Percentiles rank a stretch among this genome's conserved stretches.
phyloP scores from a whole-genome alignment of 2,797 vertebrate species.

The Limosa lapponica region DNA sequence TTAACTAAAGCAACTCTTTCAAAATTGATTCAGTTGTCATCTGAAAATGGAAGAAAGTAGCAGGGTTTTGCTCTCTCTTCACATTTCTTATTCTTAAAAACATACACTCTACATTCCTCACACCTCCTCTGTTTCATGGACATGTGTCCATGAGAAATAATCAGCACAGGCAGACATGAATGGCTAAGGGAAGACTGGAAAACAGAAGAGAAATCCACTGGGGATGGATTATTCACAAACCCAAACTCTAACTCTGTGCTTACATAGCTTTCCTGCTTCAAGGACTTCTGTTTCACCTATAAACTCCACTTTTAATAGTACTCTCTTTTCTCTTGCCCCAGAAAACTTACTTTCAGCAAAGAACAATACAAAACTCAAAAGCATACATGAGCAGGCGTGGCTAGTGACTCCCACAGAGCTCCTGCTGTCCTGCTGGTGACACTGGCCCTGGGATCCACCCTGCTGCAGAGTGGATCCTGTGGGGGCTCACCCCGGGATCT shows the following conservation, averaged over 20 bases:
- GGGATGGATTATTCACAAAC: neutral
- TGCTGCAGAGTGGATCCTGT: neutral
- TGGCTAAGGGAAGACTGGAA: neutral
- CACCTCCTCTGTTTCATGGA: neutral
- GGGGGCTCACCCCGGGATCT: no score
- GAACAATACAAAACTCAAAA: neutral
- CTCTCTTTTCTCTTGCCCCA: neutral
- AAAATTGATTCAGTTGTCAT: neutral
- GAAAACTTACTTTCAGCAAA: neutral
- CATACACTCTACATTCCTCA: fast-evolving
- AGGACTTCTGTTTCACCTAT: neutral
- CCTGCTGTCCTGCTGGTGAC: neutral
- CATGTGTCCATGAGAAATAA: neutral
- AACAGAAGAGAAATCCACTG: neutral
- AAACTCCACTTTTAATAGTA: neutral
- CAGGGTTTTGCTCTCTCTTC: neutral
- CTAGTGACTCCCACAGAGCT: neutral
- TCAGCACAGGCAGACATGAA: neutral
- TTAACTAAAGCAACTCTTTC: neutral
- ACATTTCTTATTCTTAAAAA: neutral
- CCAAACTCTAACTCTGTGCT: neutral
- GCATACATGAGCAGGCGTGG: fast-evolving
- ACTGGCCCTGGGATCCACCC: neutral
- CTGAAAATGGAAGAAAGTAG: neutral
- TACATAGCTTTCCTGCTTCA: neutral